Evolutionary conservation across 2,113 vertebrate species (phyloP), one percentile per base, ranked within the genome.

Genomic region (Galeopterus variegatus): DNA sequence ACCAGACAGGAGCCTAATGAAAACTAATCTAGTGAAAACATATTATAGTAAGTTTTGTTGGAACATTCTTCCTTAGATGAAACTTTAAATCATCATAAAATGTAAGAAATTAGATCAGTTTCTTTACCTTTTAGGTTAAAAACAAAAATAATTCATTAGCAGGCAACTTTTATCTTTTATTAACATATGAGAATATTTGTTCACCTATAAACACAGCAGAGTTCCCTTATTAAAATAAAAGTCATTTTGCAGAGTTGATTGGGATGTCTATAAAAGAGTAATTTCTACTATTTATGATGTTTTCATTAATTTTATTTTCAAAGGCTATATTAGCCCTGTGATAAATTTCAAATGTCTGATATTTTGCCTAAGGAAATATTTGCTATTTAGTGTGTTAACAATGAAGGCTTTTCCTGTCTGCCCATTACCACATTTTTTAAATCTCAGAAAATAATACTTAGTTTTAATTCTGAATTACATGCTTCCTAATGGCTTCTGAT

Each of bases 341-440:
- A 77, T 64, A 94, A 77, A 31, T 81, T 93, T 96, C 76, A 83
- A 94, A 65, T 81, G 73, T 8, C 69, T 91, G 91, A 82, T n/a
- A 56, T 56, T 94, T 92, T 54, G 86, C 79, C 95, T 70, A 24
- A 95, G 36, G 91, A 97, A 96, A 95, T 72, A 90, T 88, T 90
- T 75, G 73, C 83, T 92, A n/a, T 94, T 94, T 93, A 88, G 7
- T 77, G 8, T 52, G 50, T n/a, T 75, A 92, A 90, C 58, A 96
- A 81, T 96, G 84, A 70, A 52, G 48, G 2, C 69, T 96, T 96
- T 97, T 97, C 92, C 92, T 77, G 87, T 92, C 70, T 76, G 50
- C 92, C 76, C 73, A 58, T 94, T 89, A 96, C 50, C n/a, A 69
- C 81, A 72, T 60, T 82, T 80, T 82, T 41, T 90, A 93, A 96